Evolutionary conservation across 30 jellyfish, hydroid and myxozoan species (phyloP), one percentile per base, ranked within the genome.

Genomic region (Aurelia sp.): DNA sequence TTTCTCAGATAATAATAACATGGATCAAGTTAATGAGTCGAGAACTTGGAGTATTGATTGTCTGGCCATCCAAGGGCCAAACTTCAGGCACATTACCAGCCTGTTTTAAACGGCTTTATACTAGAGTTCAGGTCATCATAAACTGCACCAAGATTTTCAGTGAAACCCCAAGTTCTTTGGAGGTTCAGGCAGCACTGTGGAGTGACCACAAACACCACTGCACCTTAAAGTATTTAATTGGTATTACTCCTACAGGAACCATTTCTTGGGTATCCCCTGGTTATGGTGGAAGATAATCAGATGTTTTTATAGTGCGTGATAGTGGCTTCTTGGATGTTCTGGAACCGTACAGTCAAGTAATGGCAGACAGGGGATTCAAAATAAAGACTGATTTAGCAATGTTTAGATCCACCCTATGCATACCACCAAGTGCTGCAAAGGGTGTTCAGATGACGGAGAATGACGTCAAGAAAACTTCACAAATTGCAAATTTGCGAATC

Each of bases 351-450:
- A 91, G 82, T 59, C 37, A 64, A n/a, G 91, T 81, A 9, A 82
- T 72, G 97, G 97, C 97, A 11, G 96, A 71, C 84, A 58, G 91
- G 40, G 97, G 95, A 13, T 89, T 82, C 79, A 89, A 89, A 44
- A 89, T 89, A n/a, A 53, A 79, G 57, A 62, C 81, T 7, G 91
- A 70, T 51, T 60, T 89, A 21, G 61, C 81, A 12, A 40, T 89
- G 85, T 21, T 40, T 20, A 89, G 31, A 18, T 80, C 89, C 74
- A 81, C 76, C 17, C 61, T 89, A 9, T 18, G 71, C 69, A 89
- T 89, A 17, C 95, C 97, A 61, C 97, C 97, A 7, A 81, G 86
- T 13, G 92, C 85, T 11, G 90, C 90, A 13, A 67, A 81, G 12
- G 96, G 89, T 23, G 77, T n/a, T 18, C 88, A 85, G 73, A 89